Evolutionary conservation across 1,140 invertebrate species (phyloP).

Genomic region (Chironomus striatipennis): DNA sequence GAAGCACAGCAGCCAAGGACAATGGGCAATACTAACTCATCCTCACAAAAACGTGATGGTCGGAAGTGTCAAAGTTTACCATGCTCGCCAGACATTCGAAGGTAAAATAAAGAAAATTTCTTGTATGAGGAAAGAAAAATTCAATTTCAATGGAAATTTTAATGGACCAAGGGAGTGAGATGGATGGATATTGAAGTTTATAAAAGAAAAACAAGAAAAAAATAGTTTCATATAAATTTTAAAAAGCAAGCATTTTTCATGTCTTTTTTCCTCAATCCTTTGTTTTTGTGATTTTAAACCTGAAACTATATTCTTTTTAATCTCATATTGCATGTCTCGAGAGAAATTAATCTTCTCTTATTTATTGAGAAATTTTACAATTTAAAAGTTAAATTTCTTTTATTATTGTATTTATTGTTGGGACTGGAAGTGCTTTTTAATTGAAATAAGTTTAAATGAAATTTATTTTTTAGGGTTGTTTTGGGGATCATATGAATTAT

Average conservation of each 20-base stretch:
- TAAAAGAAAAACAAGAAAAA: too few relatives aligned
- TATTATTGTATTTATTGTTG: too few relatives aligned
- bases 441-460: too few relatives aligned
- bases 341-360: background rate
- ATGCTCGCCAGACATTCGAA: constrained; percentile 15
- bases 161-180: background rate
- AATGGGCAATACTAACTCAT: constrained; percentile 11
- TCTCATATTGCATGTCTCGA: background rate
- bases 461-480: too few relatives aligned
- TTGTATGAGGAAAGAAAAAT: background rate
- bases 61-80: constrained; percentile 19
- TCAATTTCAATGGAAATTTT: constrained; percentile 13
- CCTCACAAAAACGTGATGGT: background rate
- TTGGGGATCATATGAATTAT: too few relatives aligned
- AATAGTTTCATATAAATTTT: too few relatives aligned
- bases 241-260: too few relatives aligned
- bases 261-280: too few relatives aligned
- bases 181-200: too few relatives aligned
- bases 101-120: background rate
- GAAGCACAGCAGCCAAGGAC: background rate
- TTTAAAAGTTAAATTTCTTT: too few relatives aligned
- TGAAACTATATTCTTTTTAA: background rate
- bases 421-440: too few relatives aligned
- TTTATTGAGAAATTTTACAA: too few relatives aligned
- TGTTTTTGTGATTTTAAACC: background rate